Evolutionary conservation across 2,797 vertebrate genomes (phyloP), one percentile per base, ranked within the genome.

Genomic region (Thripadectes ignobilis): DNA sequence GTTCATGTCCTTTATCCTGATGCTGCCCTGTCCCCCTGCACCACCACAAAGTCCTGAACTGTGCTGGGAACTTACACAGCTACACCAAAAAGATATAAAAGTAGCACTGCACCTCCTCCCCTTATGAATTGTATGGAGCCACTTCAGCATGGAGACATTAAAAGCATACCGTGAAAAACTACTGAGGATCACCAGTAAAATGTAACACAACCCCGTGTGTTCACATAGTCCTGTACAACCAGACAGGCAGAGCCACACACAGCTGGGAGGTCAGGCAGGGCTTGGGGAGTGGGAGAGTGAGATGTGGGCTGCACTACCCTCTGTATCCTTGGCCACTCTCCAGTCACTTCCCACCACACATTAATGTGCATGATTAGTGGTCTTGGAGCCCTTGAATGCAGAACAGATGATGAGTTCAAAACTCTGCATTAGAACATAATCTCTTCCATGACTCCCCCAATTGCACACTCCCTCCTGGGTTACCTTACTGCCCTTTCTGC

Each of bases 361-460:
- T 71, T 85, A n/a, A 59, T 39, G 8, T 54, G 63, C 36, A 51
- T 13, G 17, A 65, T 75, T 41, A 76, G 49, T 67, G 85, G 41
- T 87, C 45, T 71, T 69, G 32, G 46, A 77, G 67, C 54, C 72
- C 89, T 57, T 76, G 85, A 88, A 68, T 58, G 46, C 5, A 39
- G 72, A 69, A 71, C 51, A 89, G 87, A 82, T 9, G 89, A 93
- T 12, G 41, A 93, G 55, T 66, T 94, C 54, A 58, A 87, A 92
- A 30, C 34, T 88, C 81, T 89, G 67, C 38, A 27, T 86, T 82
- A 86, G 92, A 82, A 55, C 23, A 39, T 51, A n/a, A 41, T 49
- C 45, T 85, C 34, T 49, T 52, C 59, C 43, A 58, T 22, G 14
- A 55, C 34, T 55, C 18, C 29, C 49, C 26, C 38, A 72, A 0